Evolutionary conservation across 2,113 vertebrate species (phyloP), one percentile per base, ranked within the genome.

Genomic region (Crotalus viridis): DNA sequence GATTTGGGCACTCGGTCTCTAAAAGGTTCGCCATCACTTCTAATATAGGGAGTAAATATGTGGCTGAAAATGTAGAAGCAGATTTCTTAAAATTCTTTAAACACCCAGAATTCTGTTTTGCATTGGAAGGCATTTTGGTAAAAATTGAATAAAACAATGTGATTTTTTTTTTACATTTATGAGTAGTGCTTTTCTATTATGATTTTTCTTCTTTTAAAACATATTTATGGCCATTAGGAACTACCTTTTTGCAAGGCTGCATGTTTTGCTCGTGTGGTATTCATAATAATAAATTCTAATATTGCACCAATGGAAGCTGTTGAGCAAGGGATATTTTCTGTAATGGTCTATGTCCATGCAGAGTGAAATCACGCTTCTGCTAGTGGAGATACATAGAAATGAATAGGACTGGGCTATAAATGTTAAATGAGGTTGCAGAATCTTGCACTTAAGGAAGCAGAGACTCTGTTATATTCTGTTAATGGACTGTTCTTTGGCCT

Each of bases 381-480:
- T 46, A 85, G 91, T 81, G 26, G 12, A 85, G 17, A 46, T 10
- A 17, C n/a, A 28, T 48, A 51, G 54, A 57, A 57, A 55, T 89
- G 64, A 51, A 8, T 26, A 88, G 57, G 22, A 54, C 6, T 13
- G 21, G 28, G 28, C 64, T 86, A 85, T 92, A 92, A 57, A 57
- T 89, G 88, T 85, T 89, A 93, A 93, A 90, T 89, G 69, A 74
- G 59, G 54, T 85, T 57, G 43, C 51, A 88, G 91, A 52, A 22
- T 88, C 85, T 85, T 89, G 52, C 87, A 39, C 28, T 92, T 89
- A 85, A 89, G 7, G 33, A 81, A 19, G 64, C 48, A 74, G 22
- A 59, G 9, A 7, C 43, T 22, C 56, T 56, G 28, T 88, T 74
- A 13, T 61, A 39, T 69, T 64, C 28, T 43, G 86, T 13, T 88